phyloP scores from a whole-genome alignment of 2,888 invertebrate genomes.

The Tetheella fluctuosa region DNA sequence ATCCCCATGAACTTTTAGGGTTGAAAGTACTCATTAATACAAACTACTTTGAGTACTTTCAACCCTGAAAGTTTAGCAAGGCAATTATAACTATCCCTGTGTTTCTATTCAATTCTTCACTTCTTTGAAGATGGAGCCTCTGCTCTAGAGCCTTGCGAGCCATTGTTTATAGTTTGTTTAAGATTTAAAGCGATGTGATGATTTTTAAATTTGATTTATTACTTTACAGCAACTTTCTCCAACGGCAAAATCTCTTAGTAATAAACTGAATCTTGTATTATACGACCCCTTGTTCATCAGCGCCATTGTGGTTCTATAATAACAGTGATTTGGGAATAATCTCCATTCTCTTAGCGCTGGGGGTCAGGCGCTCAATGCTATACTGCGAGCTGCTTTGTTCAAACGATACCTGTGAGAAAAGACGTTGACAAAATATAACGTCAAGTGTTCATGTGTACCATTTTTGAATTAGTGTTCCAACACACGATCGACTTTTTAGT shows the following conservation, averaged over 20 bases:
- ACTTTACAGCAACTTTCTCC: neutral
- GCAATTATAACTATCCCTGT: too few relatives aligned
- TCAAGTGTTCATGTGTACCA: constrained; percentile 19
- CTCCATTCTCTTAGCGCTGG: constrained; percentile 64
- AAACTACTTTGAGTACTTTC: too few relatives aligned
- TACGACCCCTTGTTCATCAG: constrained; percentile 55
- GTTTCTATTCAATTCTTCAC: too few relatives aligned
- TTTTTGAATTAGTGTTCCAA: neutral
- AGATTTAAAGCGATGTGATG: neutral
- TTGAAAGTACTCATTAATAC: too few relatives aligned
- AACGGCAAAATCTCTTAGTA: neutral
- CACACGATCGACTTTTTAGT: neutral
- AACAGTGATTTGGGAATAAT: constrained; percentile 75
- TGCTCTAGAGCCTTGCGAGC: too few relatives aligned
- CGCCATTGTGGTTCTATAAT: constrained; percentile 67
- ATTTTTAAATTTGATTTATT: neutral
- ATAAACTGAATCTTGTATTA: neutral
- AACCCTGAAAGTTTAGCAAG: too few relatives aligned
- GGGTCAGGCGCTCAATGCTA: constrained; percentile 55
- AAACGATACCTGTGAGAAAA: constrained; percentile 81
- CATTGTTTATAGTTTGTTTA: too few relatives aligned
- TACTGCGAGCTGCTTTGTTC: constrained; percentile 42
- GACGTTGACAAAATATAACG: constrained; percentile 54
- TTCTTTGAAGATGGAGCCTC: too few relatives aligned
- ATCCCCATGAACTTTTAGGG: too few relatives aligned